Percentiles rank a stretch among this genome's conserved stretches.
These are phyloP conservation scores for Linnaemya tessellans DNA, from an alignment of 2,888 invertebrate genomes.

Conservation along the genomic window DNA sequence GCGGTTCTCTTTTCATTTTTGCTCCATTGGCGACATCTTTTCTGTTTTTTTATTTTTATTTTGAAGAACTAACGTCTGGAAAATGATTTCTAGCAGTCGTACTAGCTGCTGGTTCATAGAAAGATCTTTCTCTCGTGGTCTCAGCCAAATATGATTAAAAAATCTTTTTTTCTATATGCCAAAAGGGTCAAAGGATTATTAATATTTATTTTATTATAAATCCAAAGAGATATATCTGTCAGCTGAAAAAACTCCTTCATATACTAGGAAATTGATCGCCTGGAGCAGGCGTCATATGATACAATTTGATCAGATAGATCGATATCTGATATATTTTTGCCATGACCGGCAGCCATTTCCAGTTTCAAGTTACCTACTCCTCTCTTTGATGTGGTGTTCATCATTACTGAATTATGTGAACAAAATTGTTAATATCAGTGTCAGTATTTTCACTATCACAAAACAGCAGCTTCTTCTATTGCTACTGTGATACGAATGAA, in stretches of 20 bases:
- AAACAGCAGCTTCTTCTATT: too few species aligned
- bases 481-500: too few species aligned
- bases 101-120: background rate
- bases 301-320: constrained; percentile 21
- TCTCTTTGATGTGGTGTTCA: background rate
- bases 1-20: constrained; percentile 9
- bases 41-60: too few species aligned
- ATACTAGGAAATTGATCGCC: constrained; percentile 9
- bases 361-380: background rate
- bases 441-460: too few species aligned
- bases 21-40: too few species aligned
- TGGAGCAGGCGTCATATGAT: constrained; percentile 5
- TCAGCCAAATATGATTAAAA: background rate
- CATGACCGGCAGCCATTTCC: background rate
- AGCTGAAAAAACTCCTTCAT: constrained; percentile 11
- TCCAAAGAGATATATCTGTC: constrained; percentile 1
- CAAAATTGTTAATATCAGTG: too few species aligned
- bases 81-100: too few species aligned
- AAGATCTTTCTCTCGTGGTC: background rate
- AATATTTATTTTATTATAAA: constrained; percentile 9
- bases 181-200: background rate
- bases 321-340: background rate
- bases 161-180: constrained; percentile 1
- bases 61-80: background rate
- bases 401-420: background rate